Evolutionary conservation across 1,140 invertebrate genomes (phyloP), one percentile per base, ranked within the genome.

Genomic region (Trialeurodes vaporariorum): DNA sequence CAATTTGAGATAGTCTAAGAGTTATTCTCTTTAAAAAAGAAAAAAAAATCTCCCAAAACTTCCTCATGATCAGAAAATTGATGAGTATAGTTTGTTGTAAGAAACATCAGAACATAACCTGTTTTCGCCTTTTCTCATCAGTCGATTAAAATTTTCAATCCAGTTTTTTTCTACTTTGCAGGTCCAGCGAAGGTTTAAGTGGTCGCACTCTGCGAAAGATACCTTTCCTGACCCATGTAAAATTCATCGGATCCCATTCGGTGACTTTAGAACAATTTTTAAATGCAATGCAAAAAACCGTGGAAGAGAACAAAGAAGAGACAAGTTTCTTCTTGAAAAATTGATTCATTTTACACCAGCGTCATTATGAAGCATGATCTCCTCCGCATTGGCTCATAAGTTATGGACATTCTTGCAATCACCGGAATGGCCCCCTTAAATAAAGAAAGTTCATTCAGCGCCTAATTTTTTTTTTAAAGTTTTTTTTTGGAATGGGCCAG

Each of bases 131-230:
- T 49, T 49, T 49, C 34, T 9, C 34, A 9, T 49, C 5, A 49
- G 17, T 49, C 17, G 34, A 49, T 49, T 49, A 17, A 49, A 49
- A 9, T 49, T 49, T 49, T 49, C 34, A 49, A 17, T 49, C 34
- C 17, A 9, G 34, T 49, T 17, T 49, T 49, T 49, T 49, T 49
- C 34, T 49, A 49, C 34, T 49, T 49, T 49, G 25, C 73, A 85
- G 83, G 64, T 78, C 81, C 71, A 90, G 90, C 76, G 74, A 81
- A 49, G 87, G 87, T 13, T 73, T 96, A 11, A 96, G 93, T 80
- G 94, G 93, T 12, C 83, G 94, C 68, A 85, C 86, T 2, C 80
- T 96, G 66, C 82, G 93, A 58, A 96, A 96, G 78, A 81, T 97
- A 70, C 93, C 94, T 5, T 92, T 97, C 59, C 64, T 74, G 34